phyloP scores from a whole-genome alignment of 2,113 vertebrate genomes.

The Maccullochella peelii region DNA sequence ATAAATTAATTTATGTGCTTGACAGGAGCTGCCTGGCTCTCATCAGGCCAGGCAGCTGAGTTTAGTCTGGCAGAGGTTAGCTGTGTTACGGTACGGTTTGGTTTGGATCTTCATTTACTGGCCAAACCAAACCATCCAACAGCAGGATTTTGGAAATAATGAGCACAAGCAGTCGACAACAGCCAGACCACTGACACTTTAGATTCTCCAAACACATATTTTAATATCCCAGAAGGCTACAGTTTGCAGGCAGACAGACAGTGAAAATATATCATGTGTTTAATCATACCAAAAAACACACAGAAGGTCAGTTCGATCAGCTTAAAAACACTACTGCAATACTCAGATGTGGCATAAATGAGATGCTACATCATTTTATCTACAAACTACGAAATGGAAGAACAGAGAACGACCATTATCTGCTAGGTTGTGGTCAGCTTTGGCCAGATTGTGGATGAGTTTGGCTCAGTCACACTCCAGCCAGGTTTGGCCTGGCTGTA shows the following conservation, averaged over 20 bases:
- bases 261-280: background rate
- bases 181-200: conserved; percentile 23
- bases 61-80: conserved; percentile 23
- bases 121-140: conserved; percentile 37
- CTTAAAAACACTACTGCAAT: background rate
- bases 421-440: conserved; percentile 22
- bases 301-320: background rate
- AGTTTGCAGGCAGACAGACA: background rate
- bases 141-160: conserved; percentile 57
- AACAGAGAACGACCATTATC: background rate
- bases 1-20: background rate
- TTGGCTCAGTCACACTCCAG: conserved; percentile 57
- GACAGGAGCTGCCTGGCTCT: conserved; percentile 25
- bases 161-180: conserved; percentile 23
- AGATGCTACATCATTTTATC: background rate
- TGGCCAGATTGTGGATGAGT: conserved; percentile 40
- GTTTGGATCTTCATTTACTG: conserved; percentile 19
- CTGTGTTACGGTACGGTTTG: conserved; percentile 11
- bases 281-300: background rate
- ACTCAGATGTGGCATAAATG: background rate
- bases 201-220: background rate
- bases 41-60: conserved; percentile 24
- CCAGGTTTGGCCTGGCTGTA: conserved; percentile 65
- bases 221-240: background rate
- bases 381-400: background rate